phyloP scores from a whole-genome alignment of 2,797 vertebrate species.

The Clarias laeviceps region DNA sequence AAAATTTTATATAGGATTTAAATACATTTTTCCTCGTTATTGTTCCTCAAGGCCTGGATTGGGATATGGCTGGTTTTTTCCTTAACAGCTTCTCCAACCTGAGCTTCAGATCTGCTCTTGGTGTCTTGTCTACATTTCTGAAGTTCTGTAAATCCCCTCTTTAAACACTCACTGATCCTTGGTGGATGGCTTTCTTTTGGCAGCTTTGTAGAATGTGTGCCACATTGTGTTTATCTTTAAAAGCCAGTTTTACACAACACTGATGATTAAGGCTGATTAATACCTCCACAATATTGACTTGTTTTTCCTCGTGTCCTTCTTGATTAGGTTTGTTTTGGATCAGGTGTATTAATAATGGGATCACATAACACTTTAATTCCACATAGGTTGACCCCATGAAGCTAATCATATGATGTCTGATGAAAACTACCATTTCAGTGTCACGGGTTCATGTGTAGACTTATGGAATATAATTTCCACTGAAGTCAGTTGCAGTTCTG shows the following conservation, averaged over 20 bases:
- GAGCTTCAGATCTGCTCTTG: not conserved
- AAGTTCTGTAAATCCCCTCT: not conserved
- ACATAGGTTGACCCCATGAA: not conserved
- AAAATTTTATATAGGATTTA: not conserved
- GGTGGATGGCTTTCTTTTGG: not conserved
- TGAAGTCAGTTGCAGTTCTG: not conserved
- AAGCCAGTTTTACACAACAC: not conserved
- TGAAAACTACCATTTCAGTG: not conserved
- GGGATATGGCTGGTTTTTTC: not conserved
- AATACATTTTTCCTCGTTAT: not conserved
- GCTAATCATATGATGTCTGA: not conserved
- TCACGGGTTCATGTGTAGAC: not conserved
- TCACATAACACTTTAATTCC: not conserved
- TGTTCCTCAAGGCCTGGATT: not conserved
- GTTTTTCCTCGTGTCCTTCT: not conserved
- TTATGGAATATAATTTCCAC: not conserved
- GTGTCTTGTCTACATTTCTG: not conserved
- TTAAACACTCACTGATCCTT: not conserved
- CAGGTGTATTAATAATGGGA: not conserved
- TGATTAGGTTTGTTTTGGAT: not conserved
- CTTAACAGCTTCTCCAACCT: not conserved
- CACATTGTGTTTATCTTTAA: not conserved
- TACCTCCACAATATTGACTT: not conserved
- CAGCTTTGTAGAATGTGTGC: not conserved
- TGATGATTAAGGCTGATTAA: not conserved